Conservation (phyloP, 2,797 vertebrate genomes). For the Etheostoma perlongum region DNA sequence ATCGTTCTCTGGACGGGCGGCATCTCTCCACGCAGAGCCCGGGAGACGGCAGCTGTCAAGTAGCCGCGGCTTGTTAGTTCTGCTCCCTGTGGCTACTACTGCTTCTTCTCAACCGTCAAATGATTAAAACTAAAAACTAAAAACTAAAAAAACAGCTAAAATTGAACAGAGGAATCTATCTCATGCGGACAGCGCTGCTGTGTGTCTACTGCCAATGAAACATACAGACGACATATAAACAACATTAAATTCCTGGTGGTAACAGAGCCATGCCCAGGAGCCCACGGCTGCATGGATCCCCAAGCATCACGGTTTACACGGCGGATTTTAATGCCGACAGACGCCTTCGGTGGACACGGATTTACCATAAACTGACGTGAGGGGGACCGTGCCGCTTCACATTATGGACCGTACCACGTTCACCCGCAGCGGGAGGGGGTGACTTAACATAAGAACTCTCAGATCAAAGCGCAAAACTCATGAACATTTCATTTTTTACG, state of each 20-base stretch:
- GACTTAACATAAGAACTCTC: not conserved
- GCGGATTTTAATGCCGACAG: constrained; percentile 23
- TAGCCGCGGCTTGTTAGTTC: constrained; percentile 62
- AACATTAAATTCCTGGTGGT: constrained; percentile 49
- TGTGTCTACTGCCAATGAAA: constrained; percentile 18
- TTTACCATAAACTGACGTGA: constrained; percentile 61
- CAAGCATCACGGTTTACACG: constrained; percentile 58
- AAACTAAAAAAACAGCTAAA: constrained; percentile 45
- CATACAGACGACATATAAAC: constrained; percentile 21
- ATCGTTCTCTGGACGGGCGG: constrained; percentile 93
- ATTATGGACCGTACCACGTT: constrained; percentile 81
- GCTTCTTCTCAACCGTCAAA: constrained; percentile 60
- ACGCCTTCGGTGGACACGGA: constrained; percentile 29
- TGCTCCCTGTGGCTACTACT: constrained; percentile 44
- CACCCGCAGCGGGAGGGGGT: constrained; percentile 36
- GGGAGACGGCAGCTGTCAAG: constrained; percentile 82
- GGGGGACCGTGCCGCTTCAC: constrained; percentile 72
- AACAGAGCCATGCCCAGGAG: constrained; percentile 48
- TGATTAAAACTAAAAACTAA: constrained; percentile 46
- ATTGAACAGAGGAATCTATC: constrained; percentile 48
- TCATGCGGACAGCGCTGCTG: constrained; percentile 48
- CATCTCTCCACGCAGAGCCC: constrained; percentile 82
- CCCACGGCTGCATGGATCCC: constrained; percentile 44
- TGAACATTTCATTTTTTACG: fast-evolving
- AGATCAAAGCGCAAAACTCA: not conserved